Conservation (phyloP, 2,113 vertebrate genomes). For the Pangasianodon hypophthalmus region DNA sequence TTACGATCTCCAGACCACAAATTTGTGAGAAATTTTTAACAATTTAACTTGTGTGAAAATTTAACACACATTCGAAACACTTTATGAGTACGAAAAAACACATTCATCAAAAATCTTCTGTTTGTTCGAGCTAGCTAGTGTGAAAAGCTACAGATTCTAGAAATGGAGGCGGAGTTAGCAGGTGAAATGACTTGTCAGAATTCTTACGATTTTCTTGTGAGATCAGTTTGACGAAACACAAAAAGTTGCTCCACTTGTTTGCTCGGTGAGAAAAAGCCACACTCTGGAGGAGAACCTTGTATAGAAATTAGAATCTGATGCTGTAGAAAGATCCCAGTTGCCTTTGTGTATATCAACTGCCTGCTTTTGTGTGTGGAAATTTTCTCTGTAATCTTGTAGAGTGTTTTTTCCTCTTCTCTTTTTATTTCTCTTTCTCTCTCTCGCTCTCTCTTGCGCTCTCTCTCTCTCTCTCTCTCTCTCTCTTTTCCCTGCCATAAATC, state of each 20-base stretch:
- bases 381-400: conserved; percentile 96
- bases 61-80: background rate
- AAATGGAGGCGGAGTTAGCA: background rate
- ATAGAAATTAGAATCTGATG: conserved; percentile 95
- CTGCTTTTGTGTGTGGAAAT: conserved; percentile 94
- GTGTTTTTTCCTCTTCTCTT: conserved; percentile 80
- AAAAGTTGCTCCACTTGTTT: background rate
- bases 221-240: background rate
- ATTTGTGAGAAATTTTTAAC: background rate
- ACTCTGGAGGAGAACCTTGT: conserved; percentile 91
- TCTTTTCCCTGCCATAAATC: conserved; percentile 83
- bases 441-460: background rate
- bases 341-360: conserved; percentile 99
- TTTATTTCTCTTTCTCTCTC: background rate
- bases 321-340: conserved; percentile 99
- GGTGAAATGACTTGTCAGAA: background rate
- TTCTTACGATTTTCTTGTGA: background rate
- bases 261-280: conserved; percentile 72
- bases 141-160: background rate
- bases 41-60: background rate
- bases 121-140: background rate
- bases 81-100: background rate
- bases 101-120: background rate
- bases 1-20: background rate
- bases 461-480: background rate